Base-by-base conservation (phyloP, 2,888 invertebrate genomes). In the Torymus texanus region DNA sequence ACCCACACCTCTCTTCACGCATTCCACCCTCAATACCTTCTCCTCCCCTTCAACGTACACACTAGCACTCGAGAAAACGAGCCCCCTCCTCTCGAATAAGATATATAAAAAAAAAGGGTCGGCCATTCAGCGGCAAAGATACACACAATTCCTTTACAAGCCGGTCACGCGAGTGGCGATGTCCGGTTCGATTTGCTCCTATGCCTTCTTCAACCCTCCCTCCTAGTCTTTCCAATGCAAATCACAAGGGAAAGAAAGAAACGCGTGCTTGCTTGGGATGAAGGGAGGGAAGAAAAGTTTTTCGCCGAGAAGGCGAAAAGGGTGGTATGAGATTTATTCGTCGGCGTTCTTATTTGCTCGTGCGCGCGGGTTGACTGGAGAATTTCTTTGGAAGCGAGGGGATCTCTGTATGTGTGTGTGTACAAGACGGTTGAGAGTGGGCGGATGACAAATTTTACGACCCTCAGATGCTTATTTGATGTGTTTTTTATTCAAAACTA, bases 271-370 rank as follows among this genome's bases (percentile, higher is more conserved):
- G n/a, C n/a, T n/a, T n/a, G n/a, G 16, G n/a, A 59, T 21, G 21
- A 21, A 21, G 21, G 12, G 51, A 53, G 14, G 29, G 21, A 56
- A 21, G 18, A 63, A 77, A 79, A 66, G 55, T 79, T 79, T 75
- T 66, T 41, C 58, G 79, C 61, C 63, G 55, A n/a, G 24, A 29
- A 18, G 55, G 50, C 59, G 50, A 75, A 71, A 71, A 58, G 62
- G 41, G 21, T 14, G 12, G 56, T 12, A n/a, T n/a, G 62, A 81
- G 81, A 82, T 83, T 83, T 82, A 82, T 83, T 80, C 77, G 58
- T 65, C 66, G 41, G 41, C 41, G 41, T 53, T 56, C 74, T 78
- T 82, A 78, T 82, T 83, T 75, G 76, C 81, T 68, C 65, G 4
- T 3, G 29, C 29, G 12, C 41, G 14, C 51, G 56, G 53, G 51